These are phyloP conservation scores for Brachionichthys hirsutus DNA, from an alignment of 2,113 vertebrate species.

Conservation along the genomic window DNA sequence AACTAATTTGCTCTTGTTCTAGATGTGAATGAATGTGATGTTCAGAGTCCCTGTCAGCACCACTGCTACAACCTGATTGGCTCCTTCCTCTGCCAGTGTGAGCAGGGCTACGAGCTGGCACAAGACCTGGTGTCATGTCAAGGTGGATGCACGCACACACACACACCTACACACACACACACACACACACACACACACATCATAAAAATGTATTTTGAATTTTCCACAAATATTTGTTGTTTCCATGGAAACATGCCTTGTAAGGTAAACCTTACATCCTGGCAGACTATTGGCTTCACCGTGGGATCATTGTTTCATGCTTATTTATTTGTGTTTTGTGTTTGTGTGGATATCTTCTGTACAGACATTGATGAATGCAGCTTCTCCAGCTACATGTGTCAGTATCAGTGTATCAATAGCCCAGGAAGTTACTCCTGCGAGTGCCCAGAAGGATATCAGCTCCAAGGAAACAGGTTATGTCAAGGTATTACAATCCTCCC, in stretches of 20 bases:
- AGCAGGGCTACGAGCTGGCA: constrained; percentile 89
- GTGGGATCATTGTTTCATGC: too few species aligned
- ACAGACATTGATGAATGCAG: constrained; percentile 93
- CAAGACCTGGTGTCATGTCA: constrained; percentile 88
- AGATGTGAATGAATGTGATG: constrained; percentile 93
- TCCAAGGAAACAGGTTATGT: constrained; percentile 87
- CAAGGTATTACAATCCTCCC: constrained; percentile 79
- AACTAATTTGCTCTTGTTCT: constrained; percentile 62
- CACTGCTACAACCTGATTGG: constrained; percentile 93
- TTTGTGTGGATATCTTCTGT: constrained; percentile 17
- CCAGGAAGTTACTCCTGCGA: constrained; percentile 89
- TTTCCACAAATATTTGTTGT: not conserved
- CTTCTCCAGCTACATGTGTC: constrained; percentile 89
- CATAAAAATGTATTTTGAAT: too few species aligned
- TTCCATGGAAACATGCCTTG: not conserved
- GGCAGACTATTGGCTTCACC: too few species aligned
- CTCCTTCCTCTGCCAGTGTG: constrained; percentile 92
- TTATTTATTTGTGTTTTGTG: not conserved
- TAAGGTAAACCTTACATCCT: not conserved
- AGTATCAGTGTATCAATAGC: constrained; percentile 91
- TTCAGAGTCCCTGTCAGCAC: constrained; percentile 88
- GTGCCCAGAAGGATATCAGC: constrained; percentile 93
- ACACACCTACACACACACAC: not conserved
- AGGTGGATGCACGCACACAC: constrained; percentile 73
- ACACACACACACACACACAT: not conserved